Conservation (phyloP, 2,888 invertebrate genomes). For the Eretmocerus hayati region DNA sequence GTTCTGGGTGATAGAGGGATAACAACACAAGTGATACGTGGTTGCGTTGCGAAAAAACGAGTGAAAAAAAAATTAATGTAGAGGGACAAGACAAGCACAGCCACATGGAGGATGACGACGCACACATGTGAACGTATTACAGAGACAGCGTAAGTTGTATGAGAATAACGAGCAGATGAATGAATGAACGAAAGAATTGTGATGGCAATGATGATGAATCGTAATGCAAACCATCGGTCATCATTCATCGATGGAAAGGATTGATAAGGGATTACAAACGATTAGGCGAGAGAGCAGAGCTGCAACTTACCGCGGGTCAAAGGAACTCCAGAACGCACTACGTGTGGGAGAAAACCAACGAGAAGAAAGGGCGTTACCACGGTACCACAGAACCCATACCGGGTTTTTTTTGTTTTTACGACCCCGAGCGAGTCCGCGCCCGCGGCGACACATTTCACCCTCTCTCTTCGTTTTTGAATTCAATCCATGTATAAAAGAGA, state of each 20-base stretch:
- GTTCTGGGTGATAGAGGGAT: slow-evolving; percentile 2
- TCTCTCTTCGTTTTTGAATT: not conserved
- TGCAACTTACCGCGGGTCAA: slow-evolving; percentile 96
- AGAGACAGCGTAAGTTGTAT: slow-evolving; percentile 5
- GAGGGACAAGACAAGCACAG: too few relatives aligned
- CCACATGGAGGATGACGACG: too few relatives aligned
- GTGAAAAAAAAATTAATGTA: not conserved
- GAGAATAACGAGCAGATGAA: too few relatives aligned
- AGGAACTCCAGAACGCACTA: slow-evolving; percentile 98
- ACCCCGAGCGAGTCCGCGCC: slow-evolving; percentile 24
- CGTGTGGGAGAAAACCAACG: slow-evolving; percentile 50
- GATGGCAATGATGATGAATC: not conserved
- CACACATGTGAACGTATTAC: not conserved
- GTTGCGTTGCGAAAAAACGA: not conserved
- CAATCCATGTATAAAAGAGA: slow-evolving; percentile 13
- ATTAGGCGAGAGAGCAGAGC: slow-evolving; percentile 48
- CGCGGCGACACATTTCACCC: not conserved
- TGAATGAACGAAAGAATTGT: slow-evolving; percentile 1
- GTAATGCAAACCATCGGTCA: too few relatives aligned
- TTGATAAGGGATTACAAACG: slow-evolving; percentile 32
- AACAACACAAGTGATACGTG: not conserved
- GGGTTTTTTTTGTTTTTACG: slow-evolving; percentile 20
- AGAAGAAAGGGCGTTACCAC: slow-evolving; percentile 48
- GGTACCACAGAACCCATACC: slow-evolving; percentile 46
- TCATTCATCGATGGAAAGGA: too few relatives aligned